Base-by-base conservation (phyloP, 1,140 invertebrate species). In the Orussus abietinus region DNA sequence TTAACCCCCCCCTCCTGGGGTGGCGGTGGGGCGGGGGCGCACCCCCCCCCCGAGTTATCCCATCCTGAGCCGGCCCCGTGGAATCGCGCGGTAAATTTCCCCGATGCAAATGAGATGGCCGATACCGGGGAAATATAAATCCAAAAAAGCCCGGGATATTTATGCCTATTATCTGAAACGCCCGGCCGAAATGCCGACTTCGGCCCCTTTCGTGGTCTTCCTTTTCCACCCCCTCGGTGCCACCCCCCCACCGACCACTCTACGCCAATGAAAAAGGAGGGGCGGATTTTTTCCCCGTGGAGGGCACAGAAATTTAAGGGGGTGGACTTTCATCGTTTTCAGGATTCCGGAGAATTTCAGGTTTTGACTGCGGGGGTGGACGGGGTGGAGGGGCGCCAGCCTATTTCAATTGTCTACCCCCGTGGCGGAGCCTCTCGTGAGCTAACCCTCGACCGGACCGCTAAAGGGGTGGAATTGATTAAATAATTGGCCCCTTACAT, bases 401-500 rank as follows among this genome's bases (percentile, higher is more conserved):
- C 22, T n/a, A 25, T 25, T n/a, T n/a, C 22, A 7, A 6, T 25
- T 25, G 22, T n/a, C n/a, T 7, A 25, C 22, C 22, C n/a, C n/a
- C 22, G 22, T n/a, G n/a, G 22, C 22, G n/a, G n/a, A 7, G 6
- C 22, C 22, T 25, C 22, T 25, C 22, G n/a, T n/a, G n/a, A n/a
- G n/a, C n/a, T n/a, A n/a, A 42, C 45, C 51, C 45, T 54, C 55
- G 38, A 47, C 47, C 49, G 51, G 52, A 55, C 57, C 59, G 60
- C 59, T 66, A 70, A 71, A 67, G 69, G 69, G 62, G 57, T 66
- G 58, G 63, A 71, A 72, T 72, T 72, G 68, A 74, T 74, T 74
- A 72, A 70, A 74, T 74, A 74, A 74, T 72, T 74, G 70, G 69
- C 62, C 61, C 59, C 59, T 71, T 68, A 64, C 66, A 70, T 73